Evolutionary conservation across 2,113 vertebrate genomes (phyloP).

Genomic region (Neogale vison): DNA sequence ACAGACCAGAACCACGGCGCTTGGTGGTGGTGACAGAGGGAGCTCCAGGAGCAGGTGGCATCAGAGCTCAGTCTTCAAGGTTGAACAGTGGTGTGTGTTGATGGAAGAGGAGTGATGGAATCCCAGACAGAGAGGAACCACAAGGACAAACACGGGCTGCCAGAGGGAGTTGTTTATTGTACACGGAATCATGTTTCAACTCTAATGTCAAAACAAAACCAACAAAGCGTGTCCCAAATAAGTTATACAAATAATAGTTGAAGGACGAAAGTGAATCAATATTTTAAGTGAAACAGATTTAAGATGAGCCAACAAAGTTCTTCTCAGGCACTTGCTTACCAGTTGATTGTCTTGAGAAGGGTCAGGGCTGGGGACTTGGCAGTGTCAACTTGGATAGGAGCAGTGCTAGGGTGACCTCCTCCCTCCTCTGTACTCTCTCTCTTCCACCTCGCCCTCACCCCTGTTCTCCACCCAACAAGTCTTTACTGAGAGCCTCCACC

Average conservation of each 20-base stretch:
- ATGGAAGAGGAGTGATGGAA: neutral
- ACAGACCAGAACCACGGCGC: neutral
- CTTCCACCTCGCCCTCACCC: neutral
- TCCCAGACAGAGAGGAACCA: neutral
- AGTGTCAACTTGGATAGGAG: no score
- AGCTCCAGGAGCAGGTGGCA: neutral
- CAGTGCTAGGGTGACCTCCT: rapidly evolving
- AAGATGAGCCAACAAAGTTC: neutral
- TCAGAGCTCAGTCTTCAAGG: neutral
- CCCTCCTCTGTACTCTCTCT: neutral
- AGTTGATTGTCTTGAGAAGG: neutral
- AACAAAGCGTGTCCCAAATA: neutral
- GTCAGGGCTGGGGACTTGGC: neutral
- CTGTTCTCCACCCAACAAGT: neutral
- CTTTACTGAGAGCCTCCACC: neutral
- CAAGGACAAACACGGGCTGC: neutral
- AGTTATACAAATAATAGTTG: neutral
- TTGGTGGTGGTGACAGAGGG: no score
- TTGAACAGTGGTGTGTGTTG: neutral
- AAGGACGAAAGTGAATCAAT: neutral
- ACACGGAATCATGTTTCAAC: neutral
- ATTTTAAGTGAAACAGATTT: neutral
- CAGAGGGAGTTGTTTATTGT: neutral
- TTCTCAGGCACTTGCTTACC: neutral
- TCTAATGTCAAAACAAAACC: neutral